Evolutionary conservation across 35 echinoderm and acorn worm genomes (phyloP).

Genomic region (Eucidaris tribuloides): DNA sequence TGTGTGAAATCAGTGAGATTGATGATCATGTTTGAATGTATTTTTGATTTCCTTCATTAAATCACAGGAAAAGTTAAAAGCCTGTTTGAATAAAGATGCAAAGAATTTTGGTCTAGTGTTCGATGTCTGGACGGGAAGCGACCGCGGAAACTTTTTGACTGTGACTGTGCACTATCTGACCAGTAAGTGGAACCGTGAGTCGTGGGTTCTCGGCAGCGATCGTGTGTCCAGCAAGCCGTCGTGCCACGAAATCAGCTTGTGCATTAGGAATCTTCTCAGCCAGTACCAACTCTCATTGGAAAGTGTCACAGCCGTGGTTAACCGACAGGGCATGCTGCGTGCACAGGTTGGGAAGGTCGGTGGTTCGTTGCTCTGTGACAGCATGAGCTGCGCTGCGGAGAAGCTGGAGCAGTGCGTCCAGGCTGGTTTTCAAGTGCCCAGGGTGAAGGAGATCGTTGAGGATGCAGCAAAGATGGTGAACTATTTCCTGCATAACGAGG

Average conservation of each 20-base stretch:
- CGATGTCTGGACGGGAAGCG: neutral
- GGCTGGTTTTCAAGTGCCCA: neutral
- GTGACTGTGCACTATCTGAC: slow-evolving; percentile 24
- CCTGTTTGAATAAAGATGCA: slow-evolving; percentile 3
- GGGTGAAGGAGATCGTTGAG: slow-evolving; percentile 4
- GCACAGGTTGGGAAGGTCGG: neutral
- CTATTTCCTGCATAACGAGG: slow-evolving; percentile 17
- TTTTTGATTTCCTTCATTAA: no score
- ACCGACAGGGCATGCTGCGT: slow-evolving; percentile 6
- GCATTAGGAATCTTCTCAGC: slow-evolving; percentile 1
- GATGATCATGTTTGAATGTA: no score
- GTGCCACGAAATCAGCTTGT: neutral
- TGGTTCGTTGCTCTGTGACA: neutral
- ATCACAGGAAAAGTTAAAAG: neutral
- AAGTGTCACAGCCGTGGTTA: slow-evolving; percentile 1
- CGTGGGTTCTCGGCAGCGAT: slow-evolving; percentile 15
- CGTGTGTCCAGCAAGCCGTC: neutral
- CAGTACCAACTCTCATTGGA: slow-evolving; percentile 16
- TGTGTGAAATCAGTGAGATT: no score
- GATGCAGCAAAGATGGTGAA: neutral
- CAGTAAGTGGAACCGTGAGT: neutral
- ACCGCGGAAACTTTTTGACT: neutral
- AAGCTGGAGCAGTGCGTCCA: slow-evolving; percentile 20
- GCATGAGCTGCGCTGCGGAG: slow-evolving; percentile 25
- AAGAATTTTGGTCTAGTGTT: slow-evolving; percentile 17